Evolutionary conservation across 1,140 invertebrate genomes (phyloP).

Genomic region (Pogonomyrmex barbatus): DNA sequence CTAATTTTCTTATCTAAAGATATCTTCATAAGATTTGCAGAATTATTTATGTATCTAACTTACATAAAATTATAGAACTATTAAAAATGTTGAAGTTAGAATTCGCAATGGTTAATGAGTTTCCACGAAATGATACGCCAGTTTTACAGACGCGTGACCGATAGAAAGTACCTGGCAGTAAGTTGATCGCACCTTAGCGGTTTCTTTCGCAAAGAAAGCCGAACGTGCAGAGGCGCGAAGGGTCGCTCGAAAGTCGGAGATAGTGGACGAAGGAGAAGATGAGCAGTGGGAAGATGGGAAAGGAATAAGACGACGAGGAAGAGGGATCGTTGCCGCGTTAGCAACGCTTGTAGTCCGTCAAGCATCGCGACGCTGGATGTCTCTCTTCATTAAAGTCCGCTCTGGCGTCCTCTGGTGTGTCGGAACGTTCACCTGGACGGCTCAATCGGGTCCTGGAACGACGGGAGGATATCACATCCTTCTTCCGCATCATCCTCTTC

Average conservation of each 20-base stretch:
- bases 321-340: constrained; percentile 72
- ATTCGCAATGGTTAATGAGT: no score
- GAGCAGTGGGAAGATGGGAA: constrained; percentile 45
- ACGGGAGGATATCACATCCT: constrained; percentile 61
- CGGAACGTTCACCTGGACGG: constrained; percentile 72
- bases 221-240: constrained; percentile 48
- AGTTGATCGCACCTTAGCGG: constrained; percentile 68
- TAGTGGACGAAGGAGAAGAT: constrained; percentile 48
- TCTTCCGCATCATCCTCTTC: not conserved
- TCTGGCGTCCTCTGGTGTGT: constrained; percentile 76
- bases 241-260: constrained; percentile 61
- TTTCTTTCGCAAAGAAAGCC: constrained; percentile 67
- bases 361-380: constrained; percentile 74
- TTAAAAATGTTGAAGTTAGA: no score
- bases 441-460: constrained; percentile 73
- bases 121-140: no score
- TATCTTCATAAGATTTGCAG: not conserved
- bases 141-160: constrained; percentile 16
- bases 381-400: constrained; percentile 77
- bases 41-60: no score
- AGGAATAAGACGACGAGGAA: constrained; percentile 57
- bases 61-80: no score
- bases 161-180: constrained; percentile 69
- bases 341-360: constrained; percentile 80
- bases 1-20: constrained; percentile 21